Evolutionary conservation across 2,888 invertebrate genomes (phyloP).

Genomic region (Zaprionus lineosus): DNA sequence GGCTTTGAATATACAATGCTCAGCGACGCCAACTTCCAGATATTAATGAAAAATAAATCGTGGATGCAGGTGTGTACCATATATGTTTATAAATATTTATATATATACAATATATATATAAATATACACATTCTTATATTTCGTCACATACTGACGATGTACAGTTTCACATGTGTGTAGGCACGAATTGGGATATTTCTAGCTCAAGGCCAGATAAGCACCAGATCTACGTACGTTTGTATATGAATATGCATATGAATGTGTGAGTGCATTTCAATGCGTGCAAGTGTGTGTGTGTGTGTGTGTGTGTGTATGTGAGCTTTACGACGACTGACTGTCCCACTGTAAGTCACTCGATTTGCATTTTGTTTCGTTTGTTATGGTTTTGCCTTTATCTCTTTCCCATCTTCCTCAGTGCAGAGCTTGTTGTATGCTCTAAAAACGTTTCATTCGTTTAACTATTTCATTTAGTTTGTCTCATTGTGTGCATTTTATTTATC

Average conservation of each 20-base stretch:
- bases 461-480: too few species aligned
- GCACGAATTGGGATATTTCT: conserved; percentile 10
- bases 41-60: conserved; percentile 3
- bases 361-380: not conserved
- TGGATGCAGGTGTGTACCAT: not conserved
- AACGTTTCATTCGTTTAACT: too few species aligned
- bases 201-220: conserved; percentile 35
- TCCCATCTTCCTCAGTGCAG: not conserved
- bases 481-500: too few species aligned
- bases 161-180: too few species aligned
- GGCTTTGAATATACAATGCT: conserved; percentile 4
- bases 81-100: not conserved
- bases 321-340: too few species aligned
- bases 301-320: too few species aligned
- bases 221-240: not conserved
- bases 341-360: not conserved
- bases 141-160: too few species aligned
- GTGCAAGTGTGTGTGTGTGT: too few species aligned
- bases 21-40: conserved; percentile 6
- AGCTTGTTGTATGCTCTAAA: not conserved
- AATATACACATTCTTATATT: not conserved
- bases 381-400: not conserved
- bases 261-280: too few species aligned
- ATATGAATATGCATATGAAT: too few species aligned
- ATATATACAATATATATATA: not conserved